Evolutionary conservation across 2,113 vertebrate species (phyloP).

Genomic region (Protobothrops mucrosquamatus): DNA sequence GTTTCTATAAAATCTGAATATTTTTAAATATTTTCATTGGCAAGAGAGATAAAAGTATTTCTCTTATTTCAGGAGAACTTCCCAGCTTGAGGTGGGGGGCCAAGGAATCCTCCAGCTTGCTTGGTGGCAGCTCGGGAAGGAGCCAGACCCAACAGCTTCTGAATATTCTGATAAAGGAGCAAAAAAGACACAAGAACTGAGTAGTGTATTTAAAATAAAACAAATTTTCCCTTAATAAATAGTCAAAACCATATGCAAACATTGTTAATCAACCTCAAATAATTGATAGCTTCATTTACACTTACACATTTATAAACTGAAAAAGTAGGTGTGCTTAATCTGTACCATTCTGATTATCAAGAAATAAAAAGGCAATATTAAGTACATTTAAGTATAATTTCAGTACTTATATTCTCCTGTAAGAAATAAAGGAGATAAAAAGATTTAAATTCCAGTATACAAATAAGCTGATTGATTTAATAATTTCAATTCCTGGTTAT

Average conservation of each 20-base stretch:
- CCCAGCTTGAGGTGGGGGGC: constrained; percentile 92
- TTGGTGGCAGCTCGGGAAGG: constrained; percentile 97
- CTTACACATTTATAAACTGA: background rate
- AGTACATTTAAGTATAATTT: background rate
- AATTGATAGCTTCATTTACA: background rate
- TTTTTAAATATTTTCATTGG: background rate
- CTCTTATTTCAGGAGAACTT: constrained; percentile 83
- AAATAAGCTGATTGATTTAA: background rate
- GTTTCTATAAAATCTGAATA: constrained; percentile 16
- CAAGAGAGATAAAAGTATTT: background rate
- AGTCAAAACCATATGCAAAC: background rate
- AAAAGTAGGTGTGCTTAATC: background rate
- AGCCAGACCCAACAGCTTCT: constrained; percentile 97
- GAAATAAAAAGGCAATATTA: background rate
- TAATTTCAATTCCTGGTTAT: background rate
- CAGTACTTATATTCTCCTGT: background rate
- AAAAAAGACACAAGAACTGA: background rate
- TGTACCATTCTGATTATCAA: background rate
- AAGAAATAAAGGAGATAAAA: background rate
- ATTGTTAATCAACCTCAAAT: background rate
- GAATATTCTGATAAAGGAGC: constrained; percentile 84
- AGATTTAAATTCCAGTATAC: background rate
- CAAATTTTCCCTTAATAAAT: background rate
- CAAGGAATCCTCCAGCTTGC: constrained; percentile 96
- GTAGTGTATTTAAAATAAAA: background rate